These are phyloP conservation scores for Danio choprae DNA, from an alignment of 2,797 vertebrate species.

Conservation along the genomic window DNA sequence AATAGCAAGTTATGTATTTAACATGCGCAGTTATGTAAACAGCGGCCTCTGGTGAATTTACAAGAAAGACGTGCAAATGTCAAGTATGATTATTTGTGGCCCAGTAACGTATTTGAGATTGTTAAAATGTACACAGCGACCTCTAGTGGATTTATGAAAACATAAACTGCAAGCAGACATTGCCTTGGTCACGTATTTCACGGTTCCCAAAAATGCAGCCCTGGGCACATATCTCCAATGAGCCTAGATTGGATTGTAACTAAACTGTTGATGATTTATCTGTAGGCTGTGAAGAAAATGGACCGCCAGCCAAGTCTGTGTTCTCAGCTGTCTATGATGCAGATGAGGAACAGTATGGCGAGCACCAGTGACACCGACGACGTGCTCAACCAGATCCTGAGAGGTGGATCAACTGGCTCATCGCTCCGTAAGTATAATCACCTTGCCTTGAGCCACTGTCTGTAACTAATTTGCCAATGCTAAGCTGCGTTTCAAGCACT, in stretches of 20 bases:
- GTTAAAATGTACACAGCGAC: no score
- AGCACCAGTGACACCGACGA: constrained; percentile 95
- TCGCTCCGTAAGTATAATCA: constrained; percentile 86
- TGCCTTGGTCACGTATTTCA: no score
- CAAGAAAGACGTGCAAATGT: no score
- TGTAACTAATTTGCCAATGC: constrained; percentile 7
- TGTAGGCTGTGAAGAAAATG: constrained; percentile 89
- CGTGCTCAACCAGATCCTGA: constrained; percentile 91
- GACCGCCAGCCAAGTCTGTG: constrained; percentile 92
- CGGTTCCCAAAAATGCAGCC: no score
- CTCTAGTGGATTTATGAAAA: no score
- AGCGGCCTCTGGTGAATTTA: no score
- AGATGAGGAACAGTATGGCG: constrained; percentile 97
- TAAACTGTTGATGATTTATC: constrained; percentile 20
- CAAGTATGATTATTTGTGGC: no score
- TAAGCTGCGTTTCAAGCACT: constrained; percentile 10
- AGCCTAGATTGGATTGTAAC: background rate
- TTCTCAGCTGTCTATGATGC: constrained; percentile 95
- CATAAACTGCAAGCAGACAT: no score
- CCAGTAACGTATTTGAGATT: no score
- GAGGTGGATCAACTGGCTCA: constrained; percentile 84
- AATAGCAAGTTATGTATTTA: no score
- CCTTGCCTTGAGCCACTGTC: background rate
- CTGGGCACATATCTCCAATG: no score
- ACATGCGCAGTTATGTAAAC: no score